Conservation (phyloP, 2,888 invertebrate species). For the Catocala fraxini region DNA sequence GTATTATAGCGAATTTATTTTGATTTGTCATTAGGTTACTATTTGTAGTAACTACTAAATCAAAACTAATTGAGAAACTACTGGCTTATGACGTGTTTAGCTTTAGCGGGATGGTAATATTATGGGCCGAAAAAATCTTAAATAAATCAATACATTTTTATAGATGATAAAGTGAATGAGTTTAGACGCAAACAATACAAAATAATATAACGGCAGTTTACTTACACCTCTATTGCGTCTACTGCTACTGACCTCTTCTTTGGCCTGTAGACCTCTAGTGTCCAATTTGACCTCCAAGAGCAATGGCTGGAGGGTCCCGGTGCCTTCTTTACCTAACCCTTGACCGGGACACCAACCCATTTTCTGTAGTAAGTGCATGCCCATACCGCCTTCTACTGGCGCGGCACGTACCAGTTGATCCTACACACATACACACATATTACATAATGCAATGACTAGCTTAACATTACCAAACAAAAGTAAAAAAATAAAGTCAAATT, state of each 20-base stretch:
- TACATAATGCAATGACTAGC: conserved; percentile 23
- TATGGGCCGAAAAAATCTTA: too few relatives aligned
- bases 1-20: too few relatives aligned
- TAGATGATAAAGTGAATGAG: not conserved
- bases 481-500: not conserved
- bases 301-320: conserved; percentile 96
- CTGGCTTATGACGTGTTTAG: too few relatives aligned
- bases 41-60: too few relatives aligned
- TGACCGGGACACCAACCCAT: conserved; percentile 99
- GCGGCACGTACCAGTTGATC: conserved; percentile 97
- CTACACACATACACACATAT: conserved; percentile 79
- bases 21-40: too few relatives aligned
- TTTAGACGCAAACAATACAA: not conserved
- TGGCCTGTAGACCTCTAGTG: conserved; percentile 94
- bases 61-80: too few relatives aligned
- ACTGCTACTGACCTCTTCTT: conserved; percentile 89
- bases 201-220: conserved; percentile 33
- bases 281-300: conserved; percentile 98
- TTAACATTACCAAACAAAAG: not conserved
- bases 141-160: too few relatives aligned
- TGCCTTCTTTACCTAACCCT: conserved; percentile 98
- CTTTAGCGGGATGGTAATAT: too few relatives aligned
- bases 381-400: conserved; percentile 97
- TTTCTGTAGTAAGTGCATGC: conserved; percentile 98
- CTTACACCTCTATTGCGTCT: conserved; percentile 71